Conservation (phyloP, 2,113 vertebrate species). For the Dasyurus viverrinus region DNA sequence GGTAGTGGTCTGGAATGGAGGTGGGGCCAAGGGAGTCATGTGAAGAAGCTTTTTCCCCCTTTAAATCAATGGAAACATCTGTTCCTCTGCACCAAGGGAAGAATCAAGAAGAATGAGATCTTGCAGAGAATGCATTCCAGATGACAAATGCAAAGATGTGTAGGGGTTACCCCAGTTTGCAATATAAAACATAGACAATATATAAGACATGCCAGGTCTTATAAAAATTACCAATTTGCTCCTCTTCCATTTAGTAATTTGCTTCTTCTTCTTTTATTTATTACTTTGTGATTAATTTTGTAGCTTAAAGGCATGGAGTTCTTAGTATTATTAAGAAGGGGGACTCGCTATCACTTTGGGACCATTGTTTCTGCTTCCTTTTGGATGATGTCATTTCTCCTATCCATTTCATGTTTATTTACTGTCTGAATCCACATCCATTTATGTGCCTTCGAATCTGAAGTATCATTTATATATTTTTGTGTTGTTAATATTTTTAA, state of each 20-base stretch:
- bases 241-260: background rate
- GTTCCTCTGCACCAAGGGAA: background rate
- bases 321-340: background rate
- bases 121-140: background rate
- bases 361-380: conserved; percentile 33
- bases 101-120: background rate
- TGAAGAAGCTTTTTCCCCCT: background rate
- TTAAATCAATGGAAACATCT: conserved; percentile 12
- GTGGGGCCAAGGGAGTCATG: background rate
- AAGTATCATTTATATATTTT: conserved; percentile 68
- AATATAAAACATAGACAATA: background rate
- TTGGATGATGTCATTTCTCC: conserved; percentile 58
- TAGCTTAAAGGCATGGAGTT: background rate
- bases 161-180: background rate
- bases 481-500: conserved; percentile 75
- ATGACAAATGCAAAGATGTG: background rate
- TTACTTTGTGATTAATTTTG: background rate
- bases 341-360: conserved; percentile 27
- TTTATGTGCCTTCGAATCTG: conserved; percentile 61
- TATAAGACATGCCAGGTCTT: background rate
- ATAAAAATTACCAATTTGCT: background rate
- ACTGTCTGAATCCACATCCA: conserved; percentile 63
- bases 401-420: conserved; percentile 68
- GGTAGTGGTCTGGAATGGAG: background rate
- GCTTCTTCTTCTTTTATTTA: background rate